Conservation (phyloP, 2,113 vertebrate species). For the Dunckerocampus dactyliophorus region DNA sequence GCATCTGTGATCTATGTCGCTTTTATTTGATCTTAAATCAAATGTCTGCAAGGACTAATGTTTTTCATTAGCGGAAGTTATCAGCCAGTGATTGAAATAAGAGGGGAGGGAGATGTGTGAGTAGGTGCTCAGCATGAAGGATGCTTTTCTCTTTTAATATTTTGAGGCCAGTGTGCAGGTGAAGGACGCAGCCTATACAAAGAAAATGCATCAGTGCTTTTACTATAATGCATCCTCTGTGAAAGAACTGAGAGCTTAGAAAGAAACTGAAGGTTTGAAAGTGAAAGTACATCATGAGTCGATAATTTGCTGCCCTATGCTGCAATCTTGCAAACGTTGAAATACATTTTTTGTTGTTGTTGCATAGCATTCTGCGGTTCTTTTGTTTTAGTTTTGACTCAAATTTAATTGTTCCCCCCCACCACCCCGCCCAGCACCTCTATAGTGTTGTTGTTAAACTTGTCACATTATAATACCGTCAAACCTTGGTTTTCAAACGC, state of each 20-base stretch:
- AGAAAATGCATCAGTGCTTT: constrained; percentile 11
- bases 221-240: not conserved
- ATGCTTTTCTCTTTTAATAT: constrained; percentile 30
- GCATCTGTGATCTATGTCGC: constrained; percentile 10
- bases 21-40: constrained; percentile 17
- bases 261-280: constrained; percentile 6
- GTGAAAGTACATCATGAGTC: constrained; percentile 3
- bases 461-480: not conserved
- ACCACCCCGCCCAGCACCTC: not conserved
- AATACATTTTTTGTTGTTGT: too few species aligned
- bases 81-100: constrained; percentile 16
- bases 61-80: constrained; percentile 34
- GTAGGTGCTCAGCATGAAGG: constrained; percentile 45
- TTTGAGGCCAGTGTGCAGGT: constrained; percentile 34
- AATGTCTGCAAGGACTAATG: constrained; percentile 17
- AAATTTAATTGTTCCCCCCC: not conserved
- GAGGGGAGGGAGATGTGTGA: constrained; percentile 5
- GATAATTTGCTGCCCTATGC: not conserved
- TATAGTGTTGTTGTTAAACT: not conserved
- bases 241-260: not conserved
- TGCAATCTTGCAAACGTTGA: not conserved
- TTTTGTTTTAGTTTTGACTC: not conserved
- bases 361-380: not conserved
- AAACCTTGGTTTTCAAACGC: not conserved
- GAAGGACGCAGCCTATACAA: constrained; percentile 39